These are phyloP conservation scores for Lycopodina hypogea DNA, from an alignment of 37 sponge, comb jelly and placozoan species.

Conservation along the genomic window DNA sequence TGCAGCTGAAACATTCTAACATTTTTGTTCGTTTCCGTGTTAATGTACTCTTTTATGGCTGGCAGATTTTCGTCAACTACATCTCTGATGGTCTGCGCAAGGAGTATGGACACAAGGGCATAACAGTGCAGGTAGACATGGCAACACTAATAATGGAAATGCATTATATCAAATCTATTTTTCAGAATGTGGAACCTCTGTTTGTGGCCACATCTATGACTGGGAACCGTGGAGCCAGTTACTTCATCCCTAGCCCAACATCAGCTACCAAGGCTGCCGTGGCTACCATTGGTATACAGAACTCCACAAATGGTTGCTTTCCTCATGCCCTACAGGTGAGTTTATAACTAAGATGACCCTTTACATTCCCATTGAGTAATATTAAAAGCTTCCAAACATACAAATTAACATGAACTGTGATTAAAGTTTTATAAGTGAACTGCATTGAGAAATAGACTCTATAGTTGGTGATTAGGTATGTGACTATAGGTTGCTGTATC, in stretches of 20 bases:
- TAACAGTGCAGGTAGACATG: no score
- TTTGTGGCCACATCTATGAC: slow-evolving; percentile 59
- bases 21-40: not conserved
- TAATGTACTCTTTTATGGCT: not conserved
- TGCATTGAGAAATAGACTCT: no score
- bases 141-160: not conserved
- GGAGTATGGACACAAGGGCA: no score
- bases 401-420: no score
- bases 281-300: slow-evolving; percentile 59
- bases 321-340: slow-evolving; percentile 54
- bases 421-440: no score
- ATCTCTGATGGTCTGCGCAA: slow-evolving; percentile 53
- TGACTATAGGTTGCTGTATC: no score
- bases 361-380: no score
- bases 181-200: slow-evolving; percentile 44
- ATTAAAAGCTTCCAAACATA: no score
- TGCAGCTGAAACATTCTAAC: no score
- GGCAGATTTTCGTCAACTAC: slow-evolving; percentile 44
- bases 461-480: no score
- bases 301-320: no score
- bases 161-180: not conserved
- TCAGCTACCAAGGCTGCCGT: slow-evolving; percentile 37
- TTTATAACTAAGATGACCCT: not conserved
- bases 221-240: slow-evolving; percentile 1
- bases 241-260: slow-evolving; percentile 34